Evolutionary conservation across 2,797 vertebrate species (phyloP).

Genomic region (Neosalanx taihuensis): DNA sequence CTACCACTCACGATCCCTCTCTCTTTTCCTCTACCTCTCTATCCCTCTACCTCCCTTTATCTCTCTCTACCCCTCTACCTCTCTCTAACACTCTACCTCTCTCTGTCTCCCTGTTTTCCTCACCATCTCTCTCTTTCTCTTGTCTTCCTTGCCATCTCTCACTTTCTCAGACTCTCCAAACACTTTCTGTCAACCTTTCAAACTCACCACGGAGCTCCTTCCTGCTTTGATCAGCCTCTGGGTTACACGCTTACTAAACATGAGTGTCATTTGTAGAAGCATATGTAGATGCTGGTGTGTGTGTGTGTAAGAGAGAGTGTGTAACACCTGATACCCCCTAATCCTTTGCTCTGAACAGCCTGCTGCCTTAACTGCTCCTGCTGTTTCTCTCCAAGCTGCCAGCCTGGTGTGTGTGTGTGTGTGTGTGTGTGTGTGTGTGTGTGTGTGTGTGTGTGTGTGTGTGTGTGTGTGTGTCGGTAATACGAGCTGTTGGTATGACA

Average conservation of each 20-base stretch:
- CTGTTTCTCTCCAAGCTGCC: slow-evolving; percentile 19
- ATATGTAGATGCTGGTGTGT: slow-evolving; percentile 13
- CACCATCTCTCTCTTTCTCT: slow-evolving; percentile 6
- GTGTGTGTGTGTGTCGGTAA: slow-evolving; percentile 21
- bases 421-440: slow-evolving; percentile 21
- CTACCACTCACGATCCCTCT: no score
- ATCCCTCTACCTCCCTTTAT: background rate
- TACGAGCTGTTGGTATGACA: slow-evolving; percentile 10
- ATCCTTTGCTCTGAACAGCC: slow-evolving; percentile 26
- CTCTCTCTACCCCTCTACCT: slow-evolving; percentile 28
- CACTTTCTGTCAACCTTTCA: background rate
- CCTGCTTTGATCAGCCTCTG: slow-evolving; percentile 1
- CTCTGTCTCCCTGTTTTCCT: background rate
- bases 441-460: slow-evolving; percentile 29
- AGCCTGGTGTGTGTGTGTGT: slow-evolving; percentile 2
- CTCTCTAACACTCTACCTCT: slow-evolving; percentile 22
- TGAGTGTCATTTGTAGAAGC: slow-evolving; percentile 11
- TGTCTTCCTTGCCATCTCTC: background rate
- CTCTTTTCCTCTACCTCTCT: slow-evolving; percentile 7
- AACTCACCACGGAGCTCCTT: slow-evolving; percentile 14
- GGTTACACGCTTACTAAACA: background rate
- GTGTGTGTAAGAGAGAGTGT: slow-evolving; percentile 2
- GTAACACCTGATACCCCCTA: slow-evolving; percentile 45
- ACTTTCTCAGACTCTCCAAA: background rate
- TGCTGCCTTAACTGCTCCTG: slow-evolving; percentile 11